Base-by-base conservation (phyloP, 2,113 vertebrate species). In the Mastomys natalensis region DNA sequence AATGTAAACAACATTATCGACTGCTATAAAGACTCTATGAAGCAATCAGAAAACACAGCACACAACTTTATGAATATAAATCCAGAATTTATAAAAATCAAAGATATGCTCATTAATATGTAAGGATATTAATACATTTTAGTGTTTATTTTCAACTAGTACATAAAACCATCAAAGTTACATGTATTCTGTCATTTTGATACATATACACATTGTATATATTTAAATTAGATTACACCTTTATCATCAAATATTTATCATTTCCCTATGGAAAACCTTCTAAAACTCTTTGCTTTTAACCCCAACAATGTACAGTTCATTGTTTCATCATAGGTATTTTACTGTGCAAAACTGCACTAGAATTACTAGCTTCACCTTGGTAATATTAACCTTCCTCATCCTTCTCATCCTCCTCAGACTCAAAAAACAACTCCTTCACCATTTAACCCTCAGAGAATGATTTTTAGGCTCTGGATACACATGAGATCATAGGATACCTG, bases 1-100 rank as follows among this genome's bases (percentile, higher is more conserved):
- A 93, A 93, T 85, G 55, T 66, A 94, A 96, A 80, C 43, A 87
- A 85, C 51, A 89, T 91, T 87, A 96, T 91, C 81, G 84, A n/a
- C 72, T 66, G n/a, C 77, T 94, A 22, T 86, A 70, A 87, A 48
- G 60, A n/a, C 15, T 72, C 60, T 55, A 1, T 72, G 74, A 16
- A 60, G 93, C 73, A 64, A 55, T 82, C 55, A 85, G 40, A 60
- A 96, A 91, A 84, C 89, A 66, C n/a, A 66, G 72, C 55, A 43
- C 45, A 40, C 43, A 22, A 16, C 48, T 55, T 48, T 48, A 34
- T 90, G 40, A 86, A 60, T 43, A 86, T 60, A 62, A 91, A 85
- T 60, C 1, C 22, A 72, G 74, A 43, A 77, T 87, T 95, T 76
- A 16, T 12, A 51, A 53, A 64, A 62, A 37, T 60, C 51, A 91